These are phyloP conservation scores for Coregonus sp. DNA, from an alignment of 2,797 vertebrate genomes.

Conservation along the genomic window DNA sequence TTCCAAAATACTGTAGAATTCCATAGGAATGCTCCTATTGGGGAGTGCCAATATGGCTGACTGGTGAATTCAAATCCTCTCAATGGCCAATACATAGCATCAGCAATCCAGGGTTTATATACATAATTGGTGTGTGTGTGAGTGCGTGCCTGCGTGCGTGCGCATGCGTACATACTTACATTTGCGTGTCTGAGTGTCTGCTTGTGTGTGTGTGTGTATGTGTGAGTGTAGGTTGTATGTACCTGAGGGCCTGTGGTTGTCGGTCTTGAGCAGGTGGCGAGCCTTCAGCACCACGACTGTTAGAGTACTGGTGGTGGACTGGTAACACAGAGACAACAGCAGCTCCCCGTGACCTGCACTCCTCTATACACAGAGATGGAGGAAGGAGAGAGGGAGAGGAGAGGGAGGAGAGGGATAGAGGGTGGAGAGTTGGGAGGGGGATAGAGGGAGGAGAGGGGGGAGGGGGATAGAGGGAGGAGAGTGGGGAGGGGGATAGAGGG, in stretches of 20 bases:
- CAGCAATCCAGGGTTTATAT: no score
- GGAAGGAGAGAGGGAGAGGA: neutral
- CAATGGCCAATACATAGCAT: no score
- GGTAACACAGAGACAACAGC: constrained; percentile 95
- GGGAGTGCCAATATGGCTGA: no score
- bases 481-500: neutral
- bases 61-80: no score
- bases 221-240: neutral
- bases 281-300: constrained; percentile 98
- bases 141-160: neutral
- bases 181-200: neutral
- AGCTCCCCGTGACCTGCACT: constrained; percentile 90
- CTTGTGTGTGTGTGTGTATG: neutral
- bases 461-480: neutral
- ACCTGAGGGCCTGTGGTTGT: constrained; percentile 93
- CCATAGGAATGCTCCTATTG: no score
- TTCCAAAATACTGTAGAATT: no score
- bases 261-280: constrained; percentile 91
- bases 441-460: neutral
- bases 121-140: neutral
- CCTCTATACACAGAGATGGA: constrained; percentile 78
- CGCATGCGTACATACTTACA: neutral
- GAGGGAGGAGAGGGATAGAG: neutral
- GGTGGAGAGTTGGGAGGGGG: no score
- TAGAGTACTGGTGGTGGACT: constrained; percentile 94